Evolutionary conservation across 2,113 vertebrate genomes (phyloP), one percentile per base, ranked within the genome.

Genomic region (Muntiacus muntjak): DNA sequence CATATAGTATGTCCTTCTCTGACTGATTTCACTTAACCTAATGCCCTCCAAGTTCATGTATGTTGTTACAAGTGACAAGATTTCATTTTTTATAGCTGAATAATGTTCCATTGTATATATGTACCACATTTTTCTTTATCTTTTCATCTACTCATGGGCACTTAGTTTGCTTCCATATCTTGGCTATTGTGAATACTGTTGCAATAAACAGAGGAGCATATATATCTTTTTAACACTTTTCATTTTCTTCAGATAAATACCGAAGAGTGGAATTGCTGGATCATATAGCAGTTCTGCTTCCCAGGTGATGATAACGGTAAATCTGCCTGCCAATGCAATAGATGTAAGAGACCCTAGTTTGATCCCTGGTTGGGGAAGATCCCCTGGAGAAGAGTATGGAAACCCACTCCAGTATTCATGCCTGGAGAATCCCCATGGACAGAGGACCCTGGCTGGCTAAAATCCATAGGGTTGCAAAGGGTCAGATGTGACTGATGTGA

Each of bases 401-500:
- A 67, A n/a, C 33, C 33, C 64, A 67, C 16, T 67, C 33, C 8
- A n/a, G 33, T n/a, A 67, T 67, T 67, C 33, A n/a, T 67, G 33
- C n/a, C 33, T 67, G 64, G 64, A 67, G 64, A n/a, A 67, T 67
- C 64, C 16, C 4, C 64, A 67, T 67, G 8, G 64, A 67, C 64
- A 67, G 8, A 67, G 33, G 33, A n/a, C 33, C 16, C 33, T n/a
- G 62, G 33, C 33, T n/a, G 33, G 16, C 55, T 57, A 57, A 10
- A 57, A 9, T 57, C 23, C 23, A 57, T n/a, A 40, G 2, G 19
- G 19, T 71, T 0, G 0, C n/a, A 71, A 71, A 40, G n/a, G 9
- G 67, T 74, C 71, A 74, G 36, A 43, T 0, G 1, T 74, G 36
- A 43, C 12, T 43, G 36, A 74, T 13, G 23, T 43, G 36, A 74